These are phyloP conservation scores for Willowsia nigromaculata DNA, from an alignment of 2,888 invertebrate species.

Conservation along the genomic window DNA sequence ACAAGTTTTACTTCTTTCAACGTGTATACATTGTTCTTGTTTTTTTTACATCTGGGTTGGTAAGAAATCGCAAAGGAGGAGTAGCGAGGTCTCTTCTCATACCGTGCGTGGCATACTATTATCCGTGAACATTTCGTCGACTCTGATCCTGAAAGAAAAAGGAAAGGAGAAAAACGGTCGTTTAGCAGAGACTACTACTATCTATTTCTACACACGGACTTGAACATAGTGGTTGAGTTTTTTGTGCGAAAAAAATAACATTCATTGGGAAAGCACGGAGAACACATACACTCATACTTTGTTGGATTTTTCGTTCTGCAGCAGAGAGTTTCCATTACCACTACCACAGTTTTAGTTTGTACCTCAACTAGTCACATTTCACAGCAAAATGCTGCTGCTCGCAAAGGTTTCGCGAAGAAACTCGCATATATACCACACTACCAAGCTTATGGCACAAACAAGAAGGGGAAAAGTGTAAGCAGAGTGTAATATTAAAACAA, in stretches of 20 bases:
- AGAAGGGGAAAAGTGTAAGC: conserved; percentile 2
- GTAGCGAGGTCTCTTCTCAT: neutral
- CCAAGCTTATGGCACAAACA: conserved; percentile 1
- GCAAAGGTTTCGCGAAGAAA: conserved; percentile 30
- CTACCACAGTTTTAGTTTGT: neutral
- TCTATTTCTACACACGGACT: neutral
- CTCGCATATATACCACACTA: neutral
- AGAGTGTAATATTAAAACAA: conserved; percentile 24
- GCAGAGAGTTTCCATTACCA: neutral
- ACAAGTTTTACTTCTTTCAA: conserved; percentile 29
- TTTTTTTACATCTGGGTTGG: neutral
- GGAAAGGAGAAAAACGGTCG: conserved; percentile 46
- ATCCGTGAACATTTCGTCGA: conserved; percentile 37
- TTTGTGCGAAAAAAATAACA: conserved; percentile 51
- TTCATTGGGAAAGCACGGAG: conserved; percentile 24
- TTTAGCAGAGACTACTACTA: neutral
- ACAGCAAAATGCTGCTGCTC: conserved; percentile 5
- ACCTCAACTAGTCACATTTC: neutral
- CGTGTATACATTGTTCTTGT: conserved; percentile 21
- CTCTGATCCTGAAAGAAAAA: conserved; percentile 24
- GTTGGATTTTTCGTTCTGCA: too few relatives aligned
- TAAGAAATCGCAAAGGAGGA: neutral
- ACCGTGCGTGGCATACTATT: conserved; percentile 26
- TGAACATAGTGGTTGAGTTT: conserved; percentile 14
- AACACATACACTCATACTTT: neutral